Base-by-base conservation (phyloP, 2,113 vertebrate genomes). In the Ifrita kowaldi region DNA sequence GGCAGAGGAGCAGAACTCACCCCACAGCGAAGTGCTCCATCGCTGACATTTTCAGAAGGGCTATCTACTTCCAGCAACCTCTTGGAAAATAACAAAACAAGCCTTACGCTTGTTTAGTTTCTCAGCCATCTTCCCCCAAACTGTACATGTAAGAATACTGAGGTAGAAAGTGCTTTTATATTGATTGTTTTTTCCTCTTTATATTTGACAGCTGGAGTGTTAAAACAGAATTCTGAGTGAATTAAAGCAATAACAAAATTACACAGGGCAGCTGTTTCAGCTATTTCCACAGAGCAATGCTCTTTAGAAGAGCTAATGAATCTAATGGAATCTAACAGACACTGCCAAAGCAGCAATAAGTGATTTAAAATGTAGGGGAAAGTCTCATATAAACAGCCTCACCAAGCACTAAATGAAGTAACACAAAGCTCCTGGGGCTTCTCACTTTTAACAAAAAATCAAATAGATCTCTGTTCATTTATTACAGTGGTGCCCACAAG, bases 241-340 rank as follows among this genome's bases (percentile, higher is more conserved):
- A 97, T 90, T 93, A 94, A 97, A 97, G 87, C 85, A 93, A 97
- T 87, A 97, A 90, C 92, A 94, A 96, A 97, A 98, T 97, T 95
- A 97, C 85, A 96, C 56, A 93, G 85, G 91, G 87, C 84, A 97
- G 96, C 93, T 98, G 94, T 96, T 97, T 89, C 87, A 97, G 90
- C 62, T 79, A 55, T 92, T 97, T 97, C 86, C 88, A 75, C 49
- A 80, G 75, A 97, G 88, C 68, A 87, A 68, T 47, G 80, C 74
- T 96, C 71, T 97, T 97, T 85, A 97, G 95, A 96, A 97, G 88
- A 96, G 65, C 70, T 96, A 98, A 97, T 97, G 93, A 96, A 96
- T 96, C 86, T 97, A 97, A 97, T 96, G 88, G 95, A 97, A 97
- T 95, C 83, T 68, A 96, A 64, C 85, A 97, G 76, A 74, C 81